Base-by-base conservation (phyloP, 2,888 invertebrate species). In the Agonopterix alstromeriana region DNA sequence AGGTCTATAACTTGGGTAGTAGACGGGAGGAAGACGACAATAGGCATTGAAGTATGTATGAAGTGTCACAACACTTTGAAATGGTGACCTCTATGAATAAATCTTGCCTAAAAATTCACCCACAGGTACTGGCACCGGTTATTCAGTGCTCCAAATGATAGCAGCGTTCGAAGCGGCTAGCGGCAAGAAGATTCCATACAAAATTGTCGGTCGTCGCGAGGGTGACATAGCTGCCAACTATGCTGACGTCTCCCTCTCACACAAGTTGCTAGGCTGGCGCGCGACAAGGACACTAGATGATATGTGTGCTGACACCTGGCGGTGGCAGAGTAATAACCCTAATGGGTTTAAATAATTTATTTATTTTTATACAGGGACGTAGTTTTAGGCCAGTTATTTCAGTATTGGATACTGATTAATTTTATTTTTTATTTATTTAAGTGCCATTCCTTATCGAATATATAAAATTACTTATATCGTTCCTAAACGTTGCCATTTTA, bases 281-380 rank as follows among this genome's bases (percentile, higher is more conserved):
- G 94, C 97, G 11, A 90, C 90, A n/a, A 91, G 91, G 68, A 91
- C 91, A 51, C 83, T 98, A 3, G 83, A 91, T 9, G 94, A 95
- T 57, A 97, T 97, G 97, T 97, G 97, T 73, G 79, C 73, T 8
- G 97, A 97, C 70, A 91, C 95, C 0, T 97, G 97, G 97, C 91
- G 91, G 47, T 97, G 97, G 97, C 97, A 97, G 77, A 91, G 92
- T 46, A 84, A 86, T 47, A 95, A 97, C 83, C 97, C 97, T 1
- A 90, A 93, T 53, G 97, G 97, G 0, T 96, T 84, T 44, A 71
- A 67, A 45, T 63, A 60, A 56, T 47, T 48, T n/a, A 38, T 38
- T 38, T 38, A 38, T 38, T 38, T 27, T 27, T 27, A 27, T 27
- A 27, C 27, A 27, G 27, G 27, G 27, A 27, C 27, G 27, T 27